Evolutionary conservation across 2,888 invertebrate genomes (phyloP), one percentile per base, ranked within the genome.

Genomic region (Aphidoletes aphidimyza): DNA sequence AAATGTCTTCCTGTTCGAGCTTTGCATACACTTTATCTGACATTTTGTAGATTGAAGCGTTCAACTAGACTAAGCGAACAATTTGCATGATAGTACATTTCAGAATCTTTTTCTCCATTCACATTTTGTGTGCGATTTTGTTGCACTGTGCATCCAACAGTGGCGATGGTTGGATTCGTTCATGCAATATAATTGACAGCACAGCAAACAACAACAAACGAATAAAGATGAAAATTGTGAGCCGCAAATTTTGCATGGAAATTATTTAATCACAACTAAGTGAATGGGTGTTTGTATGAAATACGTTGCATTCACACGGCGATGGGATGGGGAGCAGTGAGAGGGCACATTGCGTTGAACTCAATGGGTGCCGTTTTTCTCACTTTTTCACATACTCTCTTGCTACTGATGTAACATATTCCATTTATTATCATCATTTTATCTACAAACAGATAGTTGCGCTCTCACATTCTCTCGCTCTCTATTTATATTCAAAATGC

Each of bases 31-130:
- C 26, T 54, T n/a, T 54, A 54, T 54, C 54, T 26, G 54, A 26
- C 54, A 54, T 54, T 54, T 11, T 54, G 54, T 26, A 26, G 54
- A 54, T 54, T 54, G 54, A 54, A 54, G 54, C 54, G 11, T 54
- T 22, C 22, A 54, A 19, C 26, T 54, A 54, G 54, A n/a, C 54
- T 54, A 6, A 26, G 54, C 22, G 54, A 54, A 54, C 54, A 54
- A 54, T 54, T 9, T 42, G 42, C n/a, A 42, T 42, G 42, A 14
- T 42, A 9, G 14, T 42, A 9, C 42, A 42, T 42, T 14, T 42
- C 42, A 42, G 42, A 42, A 9, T 42, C 42, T 9, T 8, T 19
- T 49, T 9, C 19, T 49, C 49, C 19, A 8, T 19, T 49, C 42
- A 9, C 42, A 9, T 11, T 42, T 11, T 42, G 8, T 42, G 8